Conservation (phyloP, 2,797 vertebrate genomes). For the Novumbra hubbsi region DNA sequence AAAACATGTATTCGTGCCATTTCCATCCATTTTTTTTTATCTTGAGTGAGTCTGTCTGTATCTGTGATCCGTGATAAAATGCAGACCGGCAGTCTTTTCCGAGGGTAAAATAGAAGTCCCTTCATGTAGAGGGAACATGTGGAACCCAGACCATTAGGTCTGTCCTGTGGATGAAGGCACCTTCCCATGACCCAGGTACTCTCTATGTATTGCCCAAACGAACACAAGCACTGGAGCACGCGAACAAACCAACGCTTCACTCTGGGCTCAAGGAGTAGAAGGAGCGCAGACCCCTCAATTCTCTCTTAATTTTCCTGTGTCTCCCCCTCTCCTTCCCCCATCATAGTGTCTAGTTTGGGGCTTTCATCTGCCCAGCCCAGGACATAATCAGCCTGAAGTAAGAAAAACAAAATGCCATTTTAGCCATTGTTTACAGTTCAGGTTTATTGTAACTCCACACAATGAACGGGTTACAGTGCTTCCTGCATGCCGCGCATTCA, state of each 20-base stretch:
- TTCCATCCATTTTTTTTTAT: no score
- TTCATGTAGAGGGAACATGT: no score
- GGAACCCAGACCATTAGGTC: no score
- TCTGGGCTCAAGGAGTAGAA: neutral
- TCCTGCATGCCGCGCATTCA: conserved; percentile 59
- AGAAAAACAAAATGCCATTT: conserved; percentile 74
- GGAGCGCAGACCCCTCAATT: neutral
- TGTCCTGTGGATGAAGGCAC: no score
- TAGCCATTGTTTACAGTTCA: conserved; percentile 67
- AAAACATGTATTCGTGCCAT: no score
- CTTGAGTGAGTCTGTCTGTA: no score
- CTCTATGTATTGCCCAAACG: no score
- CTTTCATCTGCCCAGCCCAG: conserved; percentile 35
- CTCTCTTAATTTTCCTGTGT: neutral
- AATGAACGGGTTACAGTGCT: conserved; percentile 61
- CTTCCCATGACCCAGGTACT: no score
- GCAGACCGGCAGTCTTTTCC: no score
- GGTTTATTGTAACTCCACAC: conserved; percentile 66
- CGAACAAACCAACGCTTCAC: neutral
- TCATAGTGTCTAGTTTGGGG: neutral
- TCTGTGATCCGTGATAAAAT: no score
- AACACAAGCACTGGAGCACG: no score
- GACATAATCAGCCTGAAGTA: conserved; percentile 54
- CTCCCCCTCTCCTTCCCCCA: neutral
- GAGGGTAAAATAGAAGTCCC: no score